Evolutionary conservation across 1,140 invertebrate species (phyloP).

Genomic region (Drosophila gunungcola): DNA sequence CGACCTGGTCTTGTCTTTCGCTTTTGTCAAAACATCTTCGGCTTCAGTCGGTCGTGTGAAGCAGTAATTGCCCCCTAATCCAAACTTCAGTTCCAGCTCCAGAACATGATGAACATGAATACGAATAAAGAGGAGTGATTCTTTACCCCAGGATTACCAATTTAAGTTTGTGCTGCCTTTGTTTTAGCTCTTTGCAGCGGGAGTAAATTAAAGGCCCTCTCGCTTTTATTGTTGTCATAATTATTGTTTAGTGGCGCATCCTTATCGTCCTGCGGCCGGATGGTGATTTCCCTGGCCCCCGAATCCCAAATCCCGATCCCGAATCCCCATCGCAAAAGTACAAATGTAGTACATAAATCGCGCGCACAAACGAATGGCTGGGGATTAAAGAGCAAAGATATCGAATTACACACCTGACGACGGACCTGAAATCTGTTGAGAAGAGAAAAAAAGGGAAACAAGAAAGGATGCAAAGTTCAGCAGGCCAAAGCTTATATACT

Average conservation of each 20-base stretch:
- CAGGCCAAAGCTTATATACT: too few species aligned
- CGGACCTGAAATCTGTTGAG: conserved; percentile 23
- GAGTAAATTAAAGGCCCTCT: conserved; percentile 34
- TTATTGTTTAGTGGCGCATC: conserved; percentile 83
- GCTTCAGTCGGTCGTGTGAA: conserved; percentile 60
- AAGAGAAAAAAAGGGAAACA: background rate
- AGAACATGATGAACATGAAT: too few species aligned
- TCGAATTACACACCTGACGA: conserved; percentile 85
- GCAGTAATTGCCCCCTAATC: conserved; percentile 81
- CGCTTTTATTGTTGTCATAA: conserved; percentile 78
- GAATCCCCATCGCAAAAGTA: conserved; percentile 48
- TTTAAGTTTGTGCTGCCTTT: conserved; percentile 9
- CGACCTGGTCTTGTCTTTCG: conserved; percentile 9
- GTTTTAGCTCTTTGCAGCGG: conserved; percentile 17
- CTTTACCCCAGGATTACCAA: background rate
- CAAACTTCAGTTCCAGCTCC: conserved; percentile 50
- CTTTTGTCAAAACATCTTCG: conserved; percentile 64
- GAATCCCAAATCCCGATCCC: background rate
- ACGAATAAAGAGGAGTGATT: too few species aligned
- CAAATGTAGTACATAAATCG: conserved; percentile 83
- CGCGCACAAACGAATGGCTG: conserved; percentile 79
- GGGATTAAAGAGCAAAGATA: conserved; percentile 84
- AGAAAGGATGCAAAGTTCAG: too few species aligned
- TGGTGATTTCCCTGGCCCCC: conserved; percentile 17
- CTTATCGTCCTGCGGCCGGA: conserved; percentile 68